Percentiles rank a stretch among this genome's conserved stretches.
These are phyloP conservation scores for Bedellia somnulentella DNA, from an alignment of 2,888 invertebrate species.

Conservation along the genomic window DNA sequence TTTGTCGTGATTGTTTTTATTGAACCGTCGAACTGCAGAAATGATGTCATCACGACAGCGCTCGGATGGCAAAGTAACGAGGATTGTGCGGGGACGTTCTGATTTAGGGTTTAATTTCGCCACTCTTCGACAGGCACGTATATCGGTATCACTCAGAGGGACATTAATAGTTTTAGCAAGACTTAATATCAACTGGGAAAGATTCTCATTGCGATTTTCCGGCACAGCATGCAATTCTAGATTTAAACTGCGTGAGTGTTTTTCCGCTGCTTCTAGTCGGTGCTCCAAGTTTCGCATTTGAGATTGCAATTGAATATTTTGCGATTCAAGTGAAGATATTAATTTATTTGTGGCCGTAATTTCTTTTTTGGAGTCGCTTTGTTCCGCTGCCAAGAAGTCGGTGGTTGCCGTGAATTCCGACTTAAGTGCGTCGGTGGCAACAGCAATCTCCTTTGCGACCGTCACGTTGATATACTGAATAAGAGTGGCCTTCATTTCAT, in stretches of 20 bases:
- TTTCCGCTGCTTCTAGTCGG: constrained; percentile 6
- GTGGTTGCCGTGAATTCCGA: no score
- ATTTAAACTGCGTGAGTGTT: constrained; percentile 6
- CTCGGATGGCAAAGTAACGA: constrained; percentile 6
- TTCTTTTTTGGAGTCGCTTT: no score
- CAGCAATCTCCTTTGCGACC: no score
- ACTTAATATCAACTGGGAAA: constrained; percentile 2
- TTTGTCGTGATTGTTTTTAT: background rate
- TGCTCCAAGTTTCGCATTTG: constrained; percentile 1
- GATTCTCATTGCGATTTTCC: constrained; percentile 6
- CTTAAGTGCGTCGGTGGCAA: no score
- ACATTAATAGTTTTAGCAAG: constrained; percentile 1
- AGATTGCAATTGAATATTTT: constrained; percentile 3
- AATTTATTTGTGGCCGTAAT: no score
- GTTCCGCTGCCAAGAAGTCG: no score
- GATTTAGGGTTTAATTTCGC: constrained; percentile 8
- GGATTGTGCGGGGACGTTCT: no score
- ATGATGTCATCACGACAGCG: constrained; percentile 1
- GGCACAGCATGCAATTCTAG: no score
- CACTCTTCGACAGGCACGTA: constrained; percentile 7
- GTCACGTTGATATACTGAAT: no score
- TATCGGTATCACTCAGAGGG: background rate
- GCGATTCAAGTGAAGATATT: no score
- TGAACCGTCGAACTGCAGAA: constrained; percentile 3
- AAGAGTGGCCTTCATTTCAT: no score